Evolutionary conservation across 2,113 vertebrate species (phyloP), one percentile per base, ranked within the genome.

Genomic region (Motacilla tschutschensis): DNA sequence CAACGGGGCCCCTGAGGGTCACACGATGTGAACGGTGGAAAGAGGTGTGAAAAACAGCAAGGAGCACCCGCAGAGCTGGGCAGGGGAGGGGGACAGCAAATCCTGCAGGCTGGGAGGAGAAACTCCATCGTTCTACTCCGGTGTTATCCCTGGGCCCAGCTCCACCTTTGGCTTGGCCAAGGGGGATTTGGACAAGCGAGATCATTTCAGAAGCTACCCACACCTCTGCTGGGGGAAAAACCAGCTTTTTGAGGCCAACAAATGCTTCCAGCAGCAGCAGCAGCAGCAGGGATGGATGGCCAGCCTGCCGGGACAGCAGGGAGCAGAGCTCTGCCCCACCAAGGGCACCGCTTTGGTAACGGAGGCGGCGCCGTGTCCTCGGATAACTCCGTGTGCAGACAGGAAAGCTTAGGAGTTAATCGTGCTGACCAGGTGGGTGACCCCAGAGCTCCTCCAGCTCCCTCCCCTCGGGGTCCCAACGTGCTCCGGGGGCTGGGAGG

Each of bases 331-430:
- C 31, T 22, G 85, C 66, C 90, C 83, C 4, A 0, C 73, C 90
- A 71, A 95, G 94, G 91, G 21, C 83, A 65, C 60, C 0, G 0
- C 2, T 29, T 67, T 21, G 54, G 2, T 26, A 35, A 64, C 13
- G 1, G 16, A 48, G 86, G 83, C 5, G 2, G 77, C 35, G 20
- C 5, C 3, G n/a, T 77, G 93, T 85, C 94, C 94, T 88, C 38
- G 3, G 69, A 14, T 94, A 48, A 90, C 94, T 90, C 5, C 0
- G 20, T 10, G 84, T 5, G 14, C 91, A 93, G 94, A 87, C 93
- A 85, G 91, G 81, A 92, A 85, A 92, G 91, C 88, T 92, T 87
- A 93, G 2, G 72, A 59, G 83, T 63, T 91, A 88, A 94, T 86
- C 62, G 1, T 29, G 29, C 71, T 65, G 76, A 6, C 57, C 86